Evolutionary conservation across 2,888 invertebrate species (phyloP), one percentile per base, ranked within the genome.

Genomic region (Encarsia formosa): DNA sequence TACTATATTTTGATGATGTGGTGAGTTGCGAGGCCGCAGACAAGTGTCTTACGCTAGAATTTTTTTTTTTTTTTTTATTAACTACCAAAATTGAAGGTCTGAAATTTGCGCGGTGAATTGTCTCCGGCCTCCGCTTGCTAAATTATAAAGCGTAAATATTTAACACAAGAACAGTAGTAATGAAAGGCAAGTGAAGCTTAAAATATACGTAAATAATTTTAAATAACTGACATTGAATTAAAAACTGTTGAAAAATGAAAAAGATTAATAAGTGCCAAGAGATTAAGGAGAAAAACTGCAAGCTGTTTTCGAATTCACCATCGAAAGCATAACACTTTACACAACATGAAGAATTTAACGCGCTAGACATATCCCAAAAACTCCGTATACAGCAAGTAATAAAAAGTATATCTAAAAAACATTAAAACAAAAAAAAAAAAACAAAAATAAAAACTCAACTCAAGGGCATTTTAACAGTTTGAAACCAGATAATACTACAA

Each of bases 131-230:
- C 49, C 18, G 44, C 49, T 45, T 37, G 49, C 46, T 32, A 35
- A 54, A 62, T 71, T 73, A 71, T 71, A 71, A 71, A 72, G 69
- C 67, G 63, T 67, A 63, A 69, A 69, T 70, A 70, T 70, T 69
- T 65, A 64, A 56, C 38, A 51, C 15, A 32, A 29, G 53, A 49
- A 52, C 31, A 29, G 41, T 46, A 49, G 45, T 42, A 46, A 34
- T 31, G 49, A 61, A 61, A 61, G 60, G 61, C 35, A 56, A 60
- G 47, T 54, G 49, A 59, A 50, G 43, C 26, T 8, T 11, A 11
- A 26, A 11, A 53, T 24, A 56, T 49, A 50, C 43, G 44, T 44
- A 53, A 40, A 44, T 54, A 59, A 45, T 57, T 50, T 34, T 42
- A 37, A 15, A 49, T 43, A 42, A 20, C 29, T 53, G 15, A 50